Evolutionary conservation across 2,797 vertebrate species (phyloP).

Genomic region (Astyanax mexicanus): DNA sequence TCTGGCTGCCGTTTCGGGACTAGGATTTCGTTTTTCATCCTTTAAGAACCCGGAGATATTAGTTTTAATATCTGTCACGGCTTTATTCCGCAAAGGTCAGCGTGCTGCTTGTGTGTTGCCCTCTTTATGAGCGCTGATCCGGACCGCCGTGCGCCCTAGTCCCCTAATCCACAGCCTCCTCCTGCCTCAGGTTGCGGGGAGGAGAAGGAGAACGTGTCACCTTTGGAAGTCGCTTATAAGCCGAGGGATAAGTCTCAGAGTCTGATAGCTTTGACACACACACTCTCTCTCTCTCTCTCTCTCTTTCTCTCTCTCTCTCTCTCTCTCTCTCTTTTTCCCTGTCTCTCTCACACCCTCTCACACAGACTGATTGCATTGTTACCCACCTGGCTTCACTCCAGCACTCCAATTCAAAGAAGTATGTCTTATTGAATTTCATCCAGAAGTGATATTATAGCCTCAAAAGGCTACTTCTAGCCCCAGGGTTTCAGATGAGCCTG

Average conservation of each 20-base stretch:
- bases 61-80: slow-evolving; percentile 63
- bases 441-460: slow-evolving; percentile 85
- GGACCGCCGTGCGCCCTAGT: slow-evolving; percentile 55
- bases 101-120: slow-evolving; percentile 59
- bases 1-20: slow-evolving; percentile 58
- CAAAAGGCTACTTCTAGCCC: slow-evolving; percentile 82
- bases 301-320: slow-evolving; percentile 47
- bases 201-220: slow-evolving; percentile 62
- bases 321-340: slow-evolving; percentile 63
- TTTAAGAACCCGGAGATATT: slow-evolving; percentile 67
- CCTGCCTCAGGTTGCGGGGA: slow-evolving; percentile 63
- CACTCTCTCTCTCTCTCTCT: slow-evolving; percentile 36
- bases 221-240: slow-evolving; percentile 71
- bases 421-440: slow-evolving; percentile 86
- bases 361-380: slow-evolving; percentile 70
- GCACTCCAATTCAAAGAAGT: slow-evolving; percentile 77
- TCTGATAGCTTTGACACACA: slow-evolving; percentile 67
- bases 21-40: slow-evolving; percentile 63
- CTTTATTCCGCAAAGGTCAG: slow-evolving; percentile 74
- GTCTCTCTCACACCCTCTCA: slow-evolving; percentile 30
- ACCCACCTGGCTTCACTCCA: slow-evolving; percentile 76
- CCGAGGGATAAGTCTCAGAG: slow-evolving; percentile 64
- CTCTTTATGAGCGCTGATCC: slow-evolving; percentile 65
- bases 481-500: slow-evolving; percentile 79
- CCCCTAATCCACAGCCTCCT: slow-evolving; percentile 58